Percentiles rank a stretch among this genome's conserved stretches.
phyloP scores from a whole-genome alignment of 2,113 vertebrate species.

The Meleagris gallopavo region DNA sequence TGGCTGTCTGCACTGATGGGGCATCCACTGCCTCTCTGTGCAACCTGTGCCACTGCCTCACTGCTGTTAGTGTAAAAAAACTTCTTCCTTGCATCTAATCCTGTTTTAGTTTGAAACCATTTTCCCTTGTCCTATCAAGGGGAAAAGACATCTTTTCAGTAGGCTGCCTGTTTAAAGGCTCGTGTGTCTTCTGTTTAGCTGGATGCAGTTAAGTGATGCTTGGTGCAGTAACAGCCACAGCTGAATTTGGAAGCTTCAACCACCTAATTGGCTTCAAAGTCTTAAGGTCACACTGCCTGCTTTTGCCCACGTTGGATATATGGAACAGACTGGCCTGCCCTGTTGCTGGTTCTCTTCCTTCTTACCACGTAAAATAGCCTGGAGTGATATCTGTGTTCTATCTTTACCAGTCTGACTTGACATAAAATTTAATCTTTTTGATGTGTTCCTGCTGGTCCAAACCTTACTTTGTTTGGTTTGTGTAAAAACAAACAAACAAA shows the following conservation, averaged over 20 bases:
- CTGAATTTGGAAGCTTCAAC: not conserved
- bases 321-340: not conserved
- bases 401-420: not conserved
- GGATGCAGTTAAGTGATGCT: not conserved
- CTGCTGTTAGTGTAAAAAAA: no score
- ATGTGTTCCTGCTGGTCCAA: not conserved
- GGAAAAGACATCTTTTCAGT: not conserved
- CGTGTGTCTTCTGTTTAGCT: fast-evolving
- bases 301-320: fast-evolving
- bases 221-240: not conserved
- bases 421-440: not conserved
- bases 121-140: no score
- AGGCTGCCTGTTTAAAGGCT: not conserved
- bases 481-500: not conserved
- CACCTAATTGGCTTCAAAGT: not conserved
- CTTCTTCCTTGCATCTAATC: no score
- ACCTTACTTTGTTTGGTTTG: not conserved
- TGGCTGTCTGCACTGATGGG: no score
- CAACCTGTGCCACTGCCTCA: no score
- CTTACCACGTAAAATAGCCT: not conserved
- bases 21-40: no score
- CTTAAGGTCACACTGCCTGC: not conserved
- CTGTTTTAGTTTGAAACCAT: no score
- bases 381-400: not conserved
- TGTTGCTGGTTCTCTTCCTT: not conserved